Evolutionary conservation across 2,113 vertebrate species (phyloP), one percentile per base, ranked within the genome.

Genomic region (Catharus fuscescens): DNA sequence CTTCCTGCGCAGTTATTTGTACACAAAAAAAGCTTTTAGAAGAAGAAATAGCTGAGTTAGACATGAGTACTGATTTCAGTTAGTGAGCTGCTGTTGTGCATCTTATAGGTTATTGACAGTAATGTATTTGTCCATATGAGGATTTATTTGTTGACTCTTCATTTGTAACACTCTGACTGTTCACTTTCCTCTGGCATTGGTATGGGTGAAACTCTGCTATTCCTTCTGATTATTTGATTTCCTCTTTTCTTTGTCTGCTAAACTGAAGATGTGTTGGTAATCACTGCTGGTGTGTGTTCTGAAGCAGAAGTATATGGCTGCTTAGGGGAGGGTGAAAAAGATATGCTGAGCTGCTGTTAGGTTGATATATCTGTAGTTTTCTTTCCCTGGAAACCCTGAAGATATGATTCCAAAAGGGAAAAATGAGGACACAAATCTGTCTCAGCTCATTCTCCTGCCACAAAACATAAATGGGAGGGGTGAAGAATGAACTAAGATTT

Each of bases 61-160:
- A 76, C 69, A 79, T 42, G 52, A 97, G 78, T 90, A 67, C 84
- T 81, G 88, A 87, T 95, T 96, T 91, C 92, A 90, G 59, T 71
- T 95, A 87, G 73, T 89, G 95, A 97, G 76, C 82, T 92, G 90
- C 83, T 94, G 45, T 83, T 92, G 54, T 36, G 32, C 77, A 32
- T 79, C 80, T 79, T 42, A 48, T 3, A 38, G 24, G 54, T 89
- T 84, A 94, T 88, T 90, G 94, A 84, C 84, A 86, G 77, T 40
- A 90, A 81, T 25, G 6, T 73, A 34, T 92, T 96, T 90, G 52
- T 86, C 31, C 50, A 29, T 67, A 34, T 70, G 71, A 93, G 26
- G 88, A 92, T 85, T 91, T 93, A 61, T 86, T 90, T 95, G 42
- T 48, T 86, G 86, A 72, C 66, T 87, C 28, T 81, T 65, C 36